A percentile compares a stretch with the other conserved stretches of the same genome.
Evolutionary conservation across 2,113 vertebrate genomes (phyloP).

Genomic region (Crotophaga sulcirostris): DNA sequence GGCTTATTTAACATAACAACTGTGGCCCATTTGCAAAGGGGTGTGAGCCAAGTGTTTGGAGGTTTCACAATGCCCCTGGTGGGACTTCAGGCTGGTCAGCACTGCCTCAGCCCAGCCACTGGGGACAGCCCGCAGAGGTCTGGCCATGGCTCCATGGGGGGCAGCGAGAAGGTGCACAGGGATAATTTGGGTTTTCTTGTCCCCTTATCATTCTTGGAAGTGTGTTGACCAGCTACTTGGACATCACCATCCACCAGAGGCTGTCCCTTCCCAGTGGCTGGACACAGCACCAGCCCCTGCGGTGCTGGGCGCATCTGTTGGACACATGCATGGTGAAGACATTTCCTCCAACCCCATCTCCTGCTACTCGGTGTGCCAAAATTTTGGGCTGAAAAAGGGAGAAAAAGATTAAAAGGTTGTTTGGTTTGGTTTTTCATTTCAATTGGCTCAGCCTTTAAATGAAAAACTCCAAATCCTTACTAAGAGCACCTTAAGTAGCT

Average conservation of each 20-base stretch:
- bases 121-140: neutral
- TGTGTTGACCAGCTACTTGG: rapidly evolving
- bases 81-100: neutral
- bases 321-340: neutral
- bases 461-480: neutral
- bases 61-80: rapidly evolving
- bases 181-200: neutral
- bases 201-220: neutral
- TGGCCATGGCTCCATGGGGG: rapidly evolving
- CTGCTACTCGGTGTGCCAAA: neutral
- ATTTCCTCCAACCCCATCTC: neutral
- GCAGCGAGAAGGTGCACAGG: neutral
- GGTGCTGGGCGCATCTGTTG: neutral
- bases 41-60: neutral
- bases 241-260: no score
- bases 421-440: neutral
- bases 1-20: neutral
- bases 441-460: neutral
- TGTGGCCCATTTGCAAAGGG: neutral
- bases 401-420: neutral
- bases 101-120: rapidly evolving
- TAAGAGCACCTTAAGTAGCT: rapidly evolving
- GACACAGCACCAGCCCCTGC: neutral
- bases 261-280: neutral
- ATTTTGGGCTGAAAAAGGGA: neutral